Base-by-base conservation (phyloP, 2,113 vertebrate genomes). In the Mellivora capensis region DNA sequence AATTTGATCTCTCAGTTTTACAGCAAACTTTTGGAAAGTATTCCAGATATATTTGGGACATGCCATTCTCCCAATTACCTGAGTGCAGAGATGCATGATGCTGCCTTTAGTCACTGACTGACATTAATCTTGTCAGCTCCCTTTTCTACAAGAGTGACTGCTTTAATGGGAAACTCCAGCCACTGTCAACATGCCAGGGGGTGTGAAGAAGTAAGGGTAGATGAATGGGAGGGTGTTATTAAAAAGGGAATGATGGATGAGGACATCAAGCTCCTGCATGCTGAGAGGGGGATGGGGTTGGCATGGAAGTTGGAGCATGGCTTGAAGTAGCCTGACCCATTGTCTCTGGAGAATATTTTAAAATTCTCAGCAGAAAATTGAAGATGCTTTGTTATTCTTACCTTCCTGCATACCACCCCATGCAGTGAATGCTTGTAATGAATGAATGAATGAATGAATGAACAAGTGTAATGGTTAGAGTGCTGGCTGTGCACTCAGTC, bases 61-160 rank as follows among this genome's bases (percentile, higher is more conserved):
- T 95, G 98, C 90, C 81, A 83, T 54, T 92, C 92, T 98, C 90
- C 97, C 91, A 77, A 13, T 96, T 98, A 98, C 95, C 96, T 98
- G 98, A 97, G 97, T 97, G 96, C 96, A 93, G 93, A 97, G 15
- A 93, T 57, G 96, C 82, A 61, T 61, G 88, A 15, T 93, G 0
- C 92, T 98, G 98, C 96, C 91, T 98, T 97, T 94, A 93, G 92
- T 97, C 96, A 80, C 96, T 0, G 49, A 98, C 90, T 57, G 96
- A 88, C 98, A 98, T 99, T 98, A 99, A 99, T 99, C 98, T 98
- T 98, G 98, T 98, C 98, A 98, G 97, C 76, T 97, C 97, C 88
- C 80, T 96, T 99, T 99, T 99, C 98, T 98, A 99, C 98, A 99
- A 99, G 98, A 99, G 93, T 98, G 98, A 87, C 97, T 99, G 97